A percentile compares a stretch with the other conserved stretches of the same genome.
Evolutionary conservation across 2,113 vertebrate genomes (phyloP).

Genomic region (Capreolus pygargus): DNA sequence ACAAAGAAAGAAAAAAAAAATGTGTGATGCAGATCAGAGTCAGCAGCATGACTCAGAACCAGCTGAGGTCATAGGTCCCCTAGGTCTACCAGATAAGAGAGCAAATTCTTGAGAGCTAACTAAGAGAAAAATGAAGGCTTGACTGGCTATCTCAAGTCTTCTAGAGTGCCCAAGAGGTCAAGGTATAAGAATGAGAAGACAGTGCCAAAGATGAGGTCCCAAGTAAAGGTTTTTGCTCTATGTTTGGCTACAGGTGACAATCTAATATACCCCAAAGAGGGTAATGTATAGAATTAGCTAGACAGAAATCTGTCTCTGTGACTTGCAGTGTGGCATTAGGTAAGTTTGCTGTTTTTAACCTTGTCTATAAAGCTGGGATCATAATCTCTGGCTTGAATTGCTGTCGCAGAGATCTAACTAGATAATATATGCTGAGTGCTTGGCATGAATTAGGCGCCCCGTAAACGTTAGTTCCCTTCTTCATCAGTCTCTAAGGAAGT

Average conservation of each 20-base stretch:
- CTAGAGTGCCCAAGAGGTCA: neutral
- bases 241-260: neutral
- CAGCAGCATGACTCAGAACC: neutral
- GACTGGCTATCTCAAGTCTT: neutral
- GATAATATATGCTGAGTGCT: neutral
- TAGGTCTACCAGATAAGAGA: neutral
- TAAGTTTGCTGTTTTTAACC: neutral
- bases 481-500: neutral
- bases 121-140: neutral
- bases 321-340: neutral
- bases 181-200: neutral
- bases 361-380: neutral
- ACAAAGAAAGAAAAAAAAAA: neutral
- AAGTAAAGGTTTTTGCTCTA: neutral
- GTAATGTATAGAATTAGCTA: neutral
- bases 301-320: neutral
- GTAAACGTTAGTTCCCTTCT: neutral
- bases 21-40: neutral
- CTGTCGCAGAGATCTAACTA: neutral
- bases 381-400: neutral
- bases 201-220: neutral
- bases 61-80: neutral
- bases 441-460: neutral
- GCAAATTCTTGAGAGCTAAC: neutral
- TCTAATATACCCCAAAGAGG: neutral